Evolutionary conservation across 2,113 vertebrate genomes (phyloP), one percentile per base, ranked within the genome.

Genomic region (Mesocricetus auratus): DNA sequence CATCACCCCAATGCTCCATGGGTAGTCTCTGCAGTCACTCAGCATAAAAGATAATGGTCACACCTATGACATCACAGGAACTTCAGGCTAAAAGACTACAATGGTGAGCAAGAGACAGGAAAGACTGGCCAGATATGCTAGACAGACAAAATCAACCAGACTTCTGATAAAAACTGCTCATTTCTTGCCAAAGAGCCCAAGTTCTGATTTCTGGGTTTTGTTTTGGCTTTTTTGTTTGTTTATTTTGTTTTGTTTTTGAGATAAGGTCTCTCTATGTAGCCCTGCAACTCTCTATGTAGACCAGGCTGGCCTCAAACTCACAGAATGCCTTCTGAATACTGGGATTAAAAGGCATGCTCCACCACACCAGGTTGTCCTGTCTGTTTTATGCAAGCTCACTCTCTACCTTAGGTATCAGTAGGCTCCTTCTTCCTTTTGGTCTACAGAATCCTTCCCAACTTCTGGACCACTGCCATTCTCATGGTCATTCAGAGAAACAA

Each of bases 401-500:
- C 68, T 53, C 69, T 68, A 39, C 4, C 42, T 89, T 22, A 2
- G 16, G 36, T 36, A 15, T 77, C 9, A 11, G 45, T 53, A 1
- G 1, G 2, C 8, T 75, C 29, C 42, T 17, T 79, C 60, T 91
- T 90, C 50, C 64, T 74, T 78, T 39, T 29, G 42, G 26, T 91
- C 45, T 1, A 22, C 26, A 8, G 24, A 21, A 17, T 62, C 83
- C 82, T 88, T 29, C 60, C 56, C 56, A 29, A 58, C 17, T 42
- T 79, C 42, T 62, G 62, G 79, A 68, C 31, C 21, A 26, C 79
- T 22, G 68, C 21, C 17, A 6, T 58, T 79, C 7, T 50, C 36
- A 83, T 66, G 79, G 90, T 73, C 78, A 92, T 19, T 89, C 68
- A 86, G 7, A 90, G 58, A 93, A 86, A 83, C 24, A 68, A 75